Evolutionary conservation across 2,888 invertebrate species (phyloP), one percentile per base, ranked within the genome.

Genomic region (Drosophila neotestacea): DNA sequence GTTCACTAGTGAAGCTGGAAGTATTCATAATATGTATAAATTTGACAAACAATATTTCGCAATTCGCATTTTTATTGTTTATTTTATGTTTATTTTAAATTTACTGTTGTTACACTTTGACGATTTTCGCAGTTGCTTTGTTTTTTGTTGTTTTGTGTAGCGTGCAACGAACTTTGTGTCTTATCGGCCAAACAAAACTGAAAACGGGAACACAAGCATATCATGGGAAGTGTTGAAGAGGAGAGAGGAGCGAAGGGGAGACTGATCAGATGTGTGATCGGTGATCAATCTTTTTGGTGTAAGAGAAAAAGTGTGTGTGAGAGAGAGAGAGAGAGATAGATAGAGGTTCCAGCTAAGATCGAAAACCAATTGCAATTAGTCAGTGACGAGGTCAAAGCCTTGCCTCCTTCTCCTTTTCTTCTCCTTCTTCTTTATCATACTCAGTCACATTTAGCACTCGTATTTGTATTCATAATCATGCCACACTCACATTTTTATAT

Each of bases 361-460:
- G n/a, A 36, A n/a, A 42, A 42, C 6, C 28, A 28, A 70, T 44
- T 42, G 56, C 73, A 68, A 58, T 74, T 69, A 58, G 74, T 68
- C 79, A 71, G 58, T 59, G 65, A 9, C 54, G 77, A 66, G 80
- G 80, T 80, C 77, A 80, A 69, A 80, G 80, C 77, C 68, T 72
- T 60, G 58, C 50, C 30, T 4, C 30, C 28, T 46, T 3, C n/a
- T n/a, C 4, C 28, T 28, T 2, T 41, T 4, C 7, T n/a, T 7
- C 16, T 48, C 32, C 5, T 27, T 7, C 28, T 34, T 48, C n/a
- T 32, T 11, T 48, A 30, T 10, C 22, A 38, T 46, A 66, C 61
- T 51, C 56, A 70, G 47, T 41, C 70, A 48, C 44, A 50, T 55
- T 46, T 67, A 36, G 50, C 47, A 70, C 22, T 59, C 48, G 65